Evolutionary conservation across 2,888 invertebrate genomes (phyloP), one percentile per base, ranked within the genome.

Genomic region (Sarcophaga variegata): DNA sequence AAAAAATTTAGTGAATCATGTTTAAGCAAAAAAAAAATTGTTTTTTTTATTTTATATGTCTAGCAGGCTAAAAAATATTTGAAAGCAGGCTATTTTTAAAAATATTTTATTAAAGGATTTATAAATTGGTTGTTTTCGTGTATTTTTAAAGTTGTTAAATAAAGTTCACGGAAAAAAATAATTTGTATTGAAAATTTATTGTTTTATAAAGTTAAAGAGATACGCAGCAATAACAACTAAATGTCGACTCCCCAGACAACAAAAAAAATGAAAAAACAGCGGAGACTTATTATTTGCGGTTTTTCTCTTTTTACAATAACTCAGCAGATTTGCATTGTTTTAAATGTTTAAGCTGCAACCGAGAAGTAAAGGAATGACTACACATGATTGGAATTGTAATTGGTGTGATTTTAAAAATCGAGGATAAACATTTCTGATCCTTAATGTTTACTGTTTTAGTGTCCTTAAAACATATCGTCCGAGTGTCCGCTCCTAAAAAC

Each of bases 1-100:
- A 37, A 11, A 22, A 54, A 70, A 79, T 47, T n/a, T 49, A n/a
- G 17, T 78, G 78, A 78, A 69, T 69, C 69, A 78, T 59, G 25
- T 78, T 54, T 3, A 54, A 54, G 54, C 54, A 37, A 37, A 37
- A 37, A 8, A 37, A 10, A 10, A 10, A 1, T 37, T 37, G 37
- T 1, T 1, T 37, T 14, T 14, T 49, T 49, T 49, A 12, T 49
- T 49, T 49, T 49, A 17, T 14, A 5, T 14, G 54, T 54, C 54
- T 54, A 17, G 12, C 54, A 14, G 11, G 2, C 14, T 54, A 54
- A 54, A 54, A 54, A 54, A 4, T 14, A 54, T 12, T 14, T 54
- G 54, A 54, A 8, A 12, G 14, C 12, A 54, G 17, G 54, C 54
- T 54, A 14, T 54, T 54, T 54, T 54, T 54, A 54, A 54, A 20